These are phyloP conservation scores for Xiphorhynchus elegans DNA, from an alignment of 2,113 vertebrate genomes.

Conservation along the genomic window DNA sequence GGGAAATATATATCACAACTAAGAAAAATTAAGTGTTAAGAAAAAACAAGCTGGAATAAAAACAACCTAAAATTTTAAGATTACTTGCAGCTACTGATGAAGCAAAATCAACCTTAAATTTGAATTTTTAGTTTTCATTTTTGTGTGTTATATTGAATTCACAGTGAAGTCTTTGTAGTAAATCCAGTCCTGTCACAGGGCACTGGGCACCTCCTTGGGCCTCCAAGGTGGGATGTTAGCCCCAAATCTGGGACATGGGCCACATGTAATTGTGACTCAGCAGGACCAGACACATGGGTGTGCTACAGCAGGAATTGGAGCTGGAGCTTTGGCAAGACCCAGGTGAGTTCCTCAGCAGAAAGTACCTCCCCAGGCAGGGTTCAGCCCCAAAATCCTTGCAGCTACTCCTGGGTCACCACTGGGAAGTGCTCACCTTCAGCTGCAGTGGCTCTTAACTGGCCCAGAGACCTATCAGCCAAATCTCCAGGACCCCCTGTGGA, in stretches of 20 bases:
- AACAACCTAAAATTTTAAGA: not conserved
- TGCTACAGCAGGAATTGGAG: not conserved
- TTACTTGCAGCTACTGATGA: not conserved
- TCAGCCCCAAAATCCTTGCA: not conserved
- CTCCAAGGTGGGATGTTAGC: not conserved
- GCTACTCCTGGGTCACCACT: not conserved
- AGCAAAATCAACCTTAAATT: not conserved
- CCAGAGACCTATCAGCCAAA: not conserved
- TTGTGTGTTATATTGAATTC: not conserved
- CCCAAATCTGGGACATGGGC: not conserved
- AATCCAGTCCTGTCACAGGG: not conserved
- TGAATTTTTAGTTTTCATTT: not conserved
- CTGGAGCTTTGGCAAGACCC: not conserved
- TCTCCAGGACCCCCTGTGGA: rapidly evolving
- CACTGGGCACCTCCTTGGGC: rapidly evolving
- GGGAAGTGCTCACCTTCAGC: not conserved
- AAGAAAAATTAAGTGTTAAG: not conserved
- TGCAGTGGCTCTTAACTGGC: not conserved
- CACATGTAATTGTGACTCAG: rapidly evolving
- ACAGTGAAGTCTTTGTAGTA: not conserved
- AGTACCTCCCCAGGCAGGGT: not conserved
- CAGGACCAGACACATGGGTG: rapidly evolving
- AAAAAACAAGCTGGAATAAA: not conserved
- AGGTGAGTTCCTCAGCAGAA: not conserved
- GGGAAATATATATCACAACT: not conserved